Base-by-base conservation (phyloP, 1,140 invertebrate genomes). In the Tetragnatha versicolor region DNA sequence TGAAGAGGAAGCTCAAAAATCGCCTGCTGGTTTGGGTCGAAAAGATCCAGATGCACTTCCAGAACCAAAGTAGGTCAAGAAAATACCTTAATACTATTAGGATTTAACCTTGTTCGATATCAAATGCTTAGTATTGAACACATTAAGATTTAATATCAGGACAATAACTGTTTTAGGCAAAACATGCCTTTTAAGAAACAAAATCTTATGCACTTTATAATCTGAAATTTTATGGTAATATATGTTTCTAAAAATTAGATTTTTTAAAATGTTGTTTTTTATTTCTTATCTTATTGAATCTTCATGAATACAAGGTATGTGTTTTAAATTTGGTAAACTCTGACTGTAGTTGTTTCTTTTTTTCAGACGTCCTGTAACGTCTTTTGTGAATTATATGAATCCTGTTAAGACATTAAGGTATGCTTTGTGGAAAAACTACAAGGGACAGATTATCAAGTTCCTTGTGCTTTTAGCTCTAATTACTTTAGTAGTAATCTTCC, bases 361-460 rank as follows among this genome's bases (percentile, higher is more conserved):
- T 82, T 77, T 89, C 90, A 96, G 94, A 84, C 93, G 94, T 14
- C 94, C 94, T 0, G 94, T 96, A 84, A 91, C 93, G 3, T 95
- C 93, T 0, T 97, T 97, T 84, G 93, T 96, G 89, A 96, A 94
- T 93, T 93, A 96, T 85, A 85, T 96, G 81, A 95, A 95, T 86
- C 94, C 94, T 1, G 85, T 95, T 47, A 96, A 96, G 86, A 95
- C 94, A 0, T 91, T 96, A 27, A 89, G 93, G 14, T 96, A 96
- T 86, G 95, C 96, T 73, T 88, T 96, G 25, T 96, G 94, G 93
- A 93, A 94, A 85, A 95, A 94, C 84, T 95, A 95, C 88, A 96
- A 95, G 85, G 94, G 93, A 93, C 89, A 90, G 61, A 94, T 96
- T 66, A 83, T 96, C 1, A 95, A 94, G 85, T 85, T 90, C 29